Base-by-base conservation (phyloP, 2,888 invertebrate genomes). In the Agrochola circellaris region DNA sequence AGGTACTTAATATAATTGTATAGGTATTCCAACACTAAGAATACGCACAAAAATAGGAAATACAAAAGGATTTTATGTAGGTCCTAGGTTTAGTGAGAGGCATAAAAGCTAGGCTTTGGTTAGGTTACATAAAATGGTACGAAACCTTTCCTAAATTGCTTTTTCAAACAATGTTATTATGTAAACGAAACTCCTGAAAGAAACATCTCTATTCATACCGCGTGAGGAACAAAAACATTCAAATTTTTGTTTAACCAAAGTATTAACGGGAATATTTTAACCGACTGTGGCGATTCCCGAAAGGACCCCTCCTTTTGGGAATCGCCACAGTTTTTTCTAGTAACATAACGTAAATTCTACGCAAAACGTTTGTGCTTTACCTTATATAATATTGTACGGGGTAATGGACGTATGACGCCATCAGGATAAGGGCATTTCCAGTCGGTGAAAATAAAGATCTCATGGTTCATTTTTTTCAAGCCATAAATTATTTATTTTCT, bases 91-190 rank as follows among this genome's bases (percentile, higher is more conserved):
- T 64, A 51, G 48, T 45, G 23, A 30, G 17, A 54, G 5, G 17
- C 26, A 75, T 70, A 70, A 84, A 80, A 69, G 30, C 17, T 67
- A 48, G 73, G 3, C 30, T 45, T 65, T 9, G 23, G 20, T 69
- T 56, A 60, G 23, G 20, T 66, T 62, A 60, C 68, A 62, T 26
- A 65, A 67, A 81, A 72, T 38, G 34, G 60, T 54, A 74, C 58
- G 61, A 68, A 65, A 74, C 75, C 86, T 74, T 86, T 72, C 54
- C 73, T 34, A 70, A 77, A 87, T 87, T 76, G 75, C 66, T 73
- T 75, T 58, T 71, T 75, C 66, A 68, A 69, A n/a, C 51, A 75
- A 74, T 38, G 38, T 68, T 85, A 64, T 79, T 82, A 84, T 82
- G 85, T 77, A 77, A 87, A 86, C 56, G 73, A 76, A 81, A 85